These are phyloP conservation scores for Drosophila silvestris DNA, from an alignment of 2,888 invertebrate species.

Conservation along the genomic window DNA sequence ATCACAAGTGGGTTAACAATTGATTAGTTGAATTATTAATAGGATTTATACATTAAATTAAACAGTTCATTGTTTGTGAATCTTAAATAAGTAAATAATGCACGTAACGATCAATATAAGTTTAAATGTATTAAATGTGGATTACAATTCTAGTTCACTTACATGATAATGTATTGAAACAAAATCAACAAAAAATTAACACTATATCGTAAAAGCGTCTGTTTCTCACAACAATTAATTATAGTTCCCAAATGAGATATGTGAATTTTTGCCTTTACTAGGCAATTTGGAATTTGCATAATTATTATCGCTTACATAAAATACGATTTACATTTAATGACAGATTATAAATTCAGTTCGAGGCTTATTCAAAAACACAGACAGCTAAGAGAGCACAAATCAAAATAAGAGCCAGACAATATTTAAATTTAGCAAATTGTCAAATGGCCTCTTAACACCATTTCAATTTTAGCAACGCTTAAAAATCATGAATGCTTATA, in stretches of 20 bases:
- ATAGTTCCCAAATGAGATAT: slow-evolving; percentile 13
- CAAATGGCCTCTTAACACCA: slow-evolving; percentile 18
- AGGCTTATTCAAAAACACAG: slow-evolving; percentile 11
- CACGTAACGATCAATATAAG: background rate
- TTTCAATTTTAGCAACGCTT: slow-evolving; percentile 10
- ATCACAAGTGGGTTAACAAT: background rate
- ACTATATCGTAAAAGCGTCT: background rate
- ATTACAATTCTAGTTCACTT: background rate
- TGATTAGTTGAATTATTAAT: background rate
- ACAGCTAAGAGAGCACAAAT: slow-evolving; percentile 11
- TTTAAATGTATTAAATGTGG: background rate
- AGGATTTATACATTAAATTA: background rate
- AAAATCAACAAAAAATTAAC: background rate
- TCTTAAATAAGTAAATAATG: background rate
- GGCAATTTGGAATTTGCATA: slow-evolving; percentile 26
- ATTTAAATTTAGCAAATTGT: slow-evolving; percentile 19
- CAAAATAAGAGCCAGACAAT: slow-evolving; percentile 10
- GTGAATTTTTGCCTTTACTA: background rate
- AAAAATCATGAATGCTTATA: slow-evolving; percentile 19
- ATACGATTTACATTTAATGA: slow-evolving; percentile 7
- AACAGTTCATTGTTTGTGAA: background rate
- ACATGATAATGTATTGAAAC: background rate
- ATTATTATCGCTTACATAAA: slow-evolving; percentile 18
- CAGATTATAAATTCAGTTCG: slow-evolving; percentile 11
- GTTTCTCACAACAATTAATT: slow-evolving; percentile 37